Base-by-base conservation (phyloP, 2,888 invertebrate species). In the Polydrusus tereticollis region DNA sequence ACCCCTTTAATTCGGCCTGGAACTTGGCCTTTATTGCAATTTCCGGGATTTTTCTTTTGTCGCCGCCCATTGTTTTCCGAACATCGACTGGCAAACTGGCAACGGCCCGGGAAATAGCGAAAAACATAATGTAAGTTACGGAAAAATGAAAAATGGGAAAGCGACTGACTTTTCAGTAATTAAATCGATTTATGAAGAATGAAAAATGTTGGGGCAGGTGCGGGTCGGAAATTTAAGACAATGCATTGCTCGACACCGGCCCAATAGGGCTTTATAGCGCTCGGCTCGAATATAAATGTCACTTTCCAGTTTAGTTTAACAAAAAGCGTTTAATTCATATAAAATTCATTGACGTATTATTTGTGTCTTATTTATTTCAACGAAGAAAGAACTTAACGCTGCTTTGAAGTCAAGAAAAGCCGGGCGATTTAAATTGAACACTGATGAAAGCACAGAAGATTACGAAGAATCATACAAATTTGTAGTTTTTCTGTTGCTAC, bases 201-300 rank as follows among this genome's bases (percentile, higher is more conserved):
- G 64, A 70, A 70, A 70, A 65, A 70, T 70, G 65, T 70, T 57
- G 45, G 70, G 70, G 59, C 70, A 70, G 70, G 70, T 70, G 70
- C 65, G 50, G 70, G 55, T 65, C 65, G 57, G 59, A 70, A 70
- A 64, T 64, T 65, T 65, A 59, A 64, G 70, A 65, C 70, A 63
- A 62, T 63, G 62, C 69, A 43, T 41, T 55, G 65, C 57, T 58
- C 57, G 57, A 63, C 63, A 63, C 63, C 63, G 63, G 29, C 67
- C 55, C 67, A 58, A 67, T 67, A 67, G 47, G 67, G 67, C 67
- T 67, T 67, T 67, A 67, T 67, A 67, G 16, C 29, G 43, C 26
- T 7, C 33, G 29, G 7, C 33, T 16, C 20, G 1, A 47, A 41
- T 47, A 47, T 50, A 63, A 63, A 63, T 63, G 43, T 47, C 33